phyloP scores from a whole-genome alignment of 2,888 invertebrate genomes.

The Crepidodera aurea region DNA sequence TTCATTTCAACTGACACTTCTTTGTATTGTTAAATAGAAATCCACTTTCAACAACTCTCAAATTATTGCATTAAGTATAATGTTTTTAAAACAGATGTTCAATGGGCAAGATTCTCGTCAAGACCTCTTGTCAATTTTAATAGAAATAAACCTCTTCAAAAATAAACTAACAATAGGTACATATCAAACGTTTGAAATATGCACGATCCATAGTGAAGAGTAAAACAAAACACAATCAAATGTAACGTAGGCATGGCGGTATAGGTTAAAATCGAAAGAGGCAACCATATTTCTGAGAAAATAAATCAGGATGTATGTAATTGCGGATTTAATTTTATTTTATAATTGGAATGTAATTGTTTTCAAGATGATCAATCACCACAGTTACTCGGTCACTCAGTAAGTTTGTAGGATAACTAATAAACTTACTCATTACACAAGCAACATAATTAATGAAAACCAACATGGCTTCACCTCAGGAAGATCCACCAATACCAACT shows the following conservation, averaged over 20 bases:
- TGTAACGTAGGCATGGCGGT: neutral
- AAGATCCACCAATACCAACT: too few relatives aligned
- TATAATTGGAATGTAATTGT: too few relatives aligned
- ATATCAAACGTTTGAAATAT: constrained; percentile 8
- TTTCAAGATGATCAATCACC: too few relatives aligned
- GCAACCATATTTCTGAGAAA: too few relatives aligned
- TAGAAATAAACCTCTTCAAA: constrained; percentile 5
- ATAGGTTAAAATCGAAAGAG: neutral
- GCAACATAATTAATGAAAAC: too few relatives aligned
- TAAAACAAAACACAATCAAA: neutral
- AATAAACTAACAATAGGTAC: constrained; percentile 2
- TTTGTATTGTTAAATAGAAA: neutral
- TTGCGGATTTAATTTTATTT: too few relatives aligned
- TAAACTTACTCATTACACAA: too few relatives aligned
- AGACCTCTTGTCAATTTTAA: neutral
- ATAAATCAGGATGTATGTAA: too few relatives aligned
- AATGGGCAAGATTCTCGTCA: neutral
- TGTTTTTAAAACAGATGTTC: neutral
- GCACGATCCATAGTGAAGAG: neutral
- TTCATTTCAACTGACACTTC: neutral
- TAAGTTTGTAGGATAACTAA: too few relatives aligned
- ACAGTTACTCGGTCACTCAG: too few relatives aligned
- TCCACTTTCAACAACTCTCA: neutral
- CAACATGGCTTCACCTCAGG: too few relatives aligned
- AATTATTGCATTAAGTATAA: neutral